Evolutionary conservation across 1,140 invertebrate genomes (phyloP).

Genomic region (Diachasma alloeum): DNA sequence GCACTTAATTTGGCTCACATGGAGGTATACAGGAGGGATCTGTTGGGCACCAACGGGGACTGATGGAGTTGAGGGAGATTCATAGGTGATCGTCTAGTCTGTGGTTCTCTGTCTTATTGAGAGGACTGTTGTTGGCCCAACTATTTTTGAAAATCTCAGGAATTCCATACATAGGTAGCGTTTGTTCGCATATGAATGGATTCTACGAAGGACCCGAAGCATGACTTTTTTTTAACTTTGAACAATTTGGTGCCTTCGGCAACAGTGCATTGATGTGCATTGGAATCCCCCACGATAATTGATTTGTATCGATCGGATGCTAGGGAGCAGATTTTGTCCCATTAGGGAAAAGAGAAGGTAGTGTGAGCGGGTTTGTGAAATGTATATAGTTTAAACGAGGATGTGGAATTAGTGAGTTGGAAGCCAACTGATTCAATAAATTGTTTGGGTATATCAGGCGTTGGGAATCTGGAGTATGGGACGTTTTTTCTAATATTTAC

Average conservation of each 20-base stretch:
- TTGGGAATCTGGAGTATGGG: too few relatives aligned
- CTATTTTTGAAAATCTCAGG: background rate
- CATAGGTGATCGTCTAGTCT: too few relatives aligned
- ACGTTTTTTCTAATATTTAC: too few relatives aligned
- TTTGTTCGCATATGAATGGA: background rate
- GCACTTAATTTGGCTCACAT: background rate
- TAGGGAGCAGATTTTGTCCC: slow-evolving; percentile 9
- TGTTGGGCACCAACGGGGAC: background rate
- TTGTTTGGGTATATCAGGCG: too few relatives aligned
- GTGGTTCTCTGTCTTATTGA: too few relatives aligned
- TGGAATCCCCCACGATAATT: too few relatives aligned
- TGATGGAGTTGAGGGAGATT: background rate
- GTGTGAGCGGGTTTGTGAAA: background rate
- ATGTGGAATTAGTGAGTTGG: background rate
- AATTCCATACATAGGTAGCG: background rate
- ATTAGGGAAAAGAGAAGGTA: background rate
- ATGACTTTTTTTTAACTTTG: slow-evolving; percentile 10
- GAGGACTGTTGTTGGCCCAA: too few relatives aligned
- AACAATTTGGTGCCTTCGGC: slow-evolving; percentile 1
- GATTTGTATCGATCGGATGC: background rate
- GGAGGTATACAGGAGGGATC: background rate
- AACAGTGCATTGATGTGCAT: background rate
- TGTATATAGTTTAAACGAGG: background rate
- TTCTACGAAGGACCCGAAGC: slow-evolving; percentile 1
- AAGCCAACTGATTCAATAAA: background rate